phyloP scores from a whole-genome alignment of 1,140 invertebrate genomes.

The Onthophagus taurus region DNA sequence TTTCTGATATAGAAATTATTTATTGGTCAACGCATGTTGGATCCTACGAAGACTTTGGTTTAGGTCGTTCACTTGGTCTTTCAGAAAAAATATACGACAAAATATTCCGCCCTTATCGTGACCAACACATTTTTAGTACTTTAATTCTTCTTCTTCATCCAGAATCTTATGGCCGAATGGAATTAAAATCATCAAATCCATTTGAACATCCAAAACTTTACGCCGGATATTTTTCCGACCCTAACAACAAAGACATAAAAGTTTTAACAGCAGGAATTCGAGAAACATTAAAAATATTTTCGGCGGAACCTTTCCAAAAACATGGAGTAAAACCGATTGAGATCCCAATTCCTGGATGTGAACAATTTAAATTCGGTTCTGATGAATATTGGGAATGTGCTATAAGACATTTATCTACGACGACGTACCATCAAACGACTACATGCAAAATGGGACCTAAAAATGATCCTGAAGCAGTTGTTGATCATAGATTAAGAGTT shows the following conservation, averaged over 20 bases:
- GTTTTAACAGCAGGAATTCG: slow-evolving; percentile 36
- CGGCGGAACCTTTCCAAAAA: slow-evolving; percentile 34
- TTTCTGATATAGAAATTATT: neutral
- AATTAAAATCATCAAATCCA: slow-evolving; percentile 51
- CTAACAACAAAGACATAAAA: slow-evolving; percentile 37
- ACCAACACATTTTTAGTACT: too few relatives aligned
- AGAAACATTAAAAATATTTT: slow-evolving; percentile 28
- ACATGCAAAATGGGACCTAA: slow-evolving; percentile 68
- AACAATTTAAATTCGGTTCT: slow-evolving; percentile 38
- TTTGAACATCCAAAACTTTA: slow-evolving; percentile 53
- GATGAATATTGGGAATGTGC: slow-evolving; percentile 66
- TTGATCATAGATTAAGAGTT: slow-evolving; percentile 49
- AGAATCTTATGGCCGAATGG: slow-evolving; percentile 47
- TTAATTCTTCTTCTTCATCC: slow-evolving; percentile 48
- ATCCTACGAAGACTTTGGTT: slow-evolving; percentile 14
- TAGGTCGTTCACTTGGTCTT: slow-evolving; percentile 19
- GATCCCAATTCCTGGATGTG: slow-evolving; percentile 41
- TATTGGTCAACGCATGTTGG: neutral
- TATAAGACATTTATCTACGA: slow-evolving; percentile 50
- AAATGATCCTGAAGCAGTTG: slow-evolving; percentile 57
- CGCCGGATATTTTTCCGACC: slow-evolving; percentile 51
- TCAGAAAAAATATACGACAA: neutral
- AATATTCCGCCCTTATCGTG: neutral
- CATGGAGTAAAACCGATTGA: slow-evolving; percentile 35
- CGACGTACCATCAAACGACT: slow-evolving; percentile 60